Conservation (phyloP, 2,113 vertebrate genomes). For the Mesoclemmys tuberculata region DNA sequence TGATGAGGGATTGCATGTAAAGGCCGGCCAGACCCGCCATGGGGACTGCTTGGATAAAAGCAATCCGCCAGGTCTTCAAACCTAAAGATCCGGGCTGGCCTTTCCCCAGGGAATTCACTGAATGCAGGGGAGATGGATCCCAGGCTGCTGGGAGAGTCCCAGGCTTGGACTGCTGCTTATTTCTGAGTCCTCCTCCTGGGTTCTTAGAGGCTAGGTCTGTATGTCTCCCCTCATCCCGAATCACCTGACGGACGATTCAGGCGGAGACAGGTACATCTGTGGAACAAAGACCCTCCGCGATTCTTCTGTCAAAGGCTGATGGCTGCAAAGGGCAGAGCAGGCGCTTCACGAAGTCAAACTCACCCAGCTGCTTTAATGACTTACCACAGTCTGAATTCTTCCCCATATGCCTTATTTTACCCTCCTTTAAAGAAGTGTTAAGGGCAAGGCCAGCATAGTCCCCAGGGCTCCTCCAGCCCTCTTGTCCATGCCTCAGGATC, state of each 20-base stretch:
- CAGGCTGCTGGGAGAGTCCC: neutral
- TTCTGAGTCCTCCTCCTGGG: neutral
- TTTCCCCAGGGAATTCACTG: neutral
- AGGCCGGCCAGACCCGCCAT: neutral
- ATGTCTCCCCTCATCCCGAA: neutral
- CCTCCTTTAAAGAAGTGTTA: neutral
- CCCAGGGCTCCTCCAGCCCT: too few relatives aligned
- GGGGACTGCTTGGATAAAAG: too few relatives aligned
- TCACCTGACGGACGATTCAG: neutral
- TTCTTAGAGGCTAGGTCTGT: neutral
- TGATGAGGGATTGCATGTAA: neutral
- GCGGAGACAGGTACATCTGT: neutral
- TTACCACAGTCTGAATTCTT: neutral
- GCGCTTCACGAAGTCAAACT: too few relatives aligned
- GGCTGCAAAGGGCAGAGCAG: neutral
- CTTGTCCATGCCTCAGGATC: too few relatives aligned
- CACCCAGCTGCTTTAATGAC: neutral
- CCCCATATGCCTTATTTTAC: neutral
- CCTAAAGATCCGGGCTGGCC: neutral
- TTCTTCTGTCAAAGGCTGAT: neutral
- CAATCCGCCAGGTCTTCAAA: accelerated
- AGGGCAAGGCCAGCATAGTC: neutral
- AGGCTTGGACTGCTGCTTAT: too few relatives aligned
- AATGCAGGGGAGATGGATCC: neutral
- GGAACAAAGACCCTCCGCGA: neutral